Base-by-base conservation (phyloP, 2,888 invertebrate species). In the Coelopa pilipes region DNA sequence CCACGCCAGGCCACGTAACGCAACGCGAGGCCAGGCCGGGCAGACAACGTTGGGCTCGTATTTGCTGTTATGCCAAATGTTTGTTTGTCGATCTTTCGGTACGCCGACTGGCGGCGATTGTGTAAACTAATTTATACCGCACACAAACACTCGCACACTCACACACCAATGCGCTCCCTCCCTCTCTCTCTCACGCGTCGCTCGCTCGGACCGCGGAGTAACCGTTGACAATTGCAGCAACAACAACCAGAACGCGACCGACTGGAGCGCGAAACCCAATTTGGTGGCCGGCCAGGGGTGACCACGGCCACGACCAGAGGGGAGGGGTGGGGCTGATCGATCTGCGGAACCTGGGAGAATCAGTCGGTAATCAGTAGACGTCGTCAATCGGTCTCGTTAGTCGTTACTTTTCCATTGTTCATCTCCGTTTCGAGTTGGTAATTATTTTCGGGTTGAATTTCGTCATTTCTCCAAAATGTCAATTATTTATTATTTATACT, bases 1-100 rank as follows among this genome's bases (percentile, higher is more conserved):
- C n/a, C n/a, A 34, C 62, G 34, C 15, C 24, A n/a, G 46, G 53
- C 19, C 63, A 21, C 11, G 17, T 46, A 10, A 15, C 34, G n/a
- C 7, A 34, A 34, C 34, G 34, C 7, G 7, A 34, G 34, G 34
- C 34, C 2, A 34, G 4, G 34, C 7, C 55, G 19, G 55, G 55
- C 7, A 34, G 34, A 34, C 34, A 34, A 62, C 62, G 62, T 62
- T 34, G 10, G 13, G 15, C 53, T 53, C 53, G 10, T 80, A 78
- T 80, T 80, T 79, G 80, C 78, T 80, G 77, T 79, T 79, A 80
- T 79, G 79, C 79, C 79, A 76, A 79, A 79, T 80, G 79, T 78
- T 76, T 78, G 75, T 78, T 78, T 76, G 74, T 75, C 65, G 76
- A 75, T 79, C 75, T 73, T 76, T 63, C 55, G 66, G 55, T 74